Base-by-base conservation (phyloP, 2,797 vertebrate genomes). In the Gallinago stenura region DNA sequence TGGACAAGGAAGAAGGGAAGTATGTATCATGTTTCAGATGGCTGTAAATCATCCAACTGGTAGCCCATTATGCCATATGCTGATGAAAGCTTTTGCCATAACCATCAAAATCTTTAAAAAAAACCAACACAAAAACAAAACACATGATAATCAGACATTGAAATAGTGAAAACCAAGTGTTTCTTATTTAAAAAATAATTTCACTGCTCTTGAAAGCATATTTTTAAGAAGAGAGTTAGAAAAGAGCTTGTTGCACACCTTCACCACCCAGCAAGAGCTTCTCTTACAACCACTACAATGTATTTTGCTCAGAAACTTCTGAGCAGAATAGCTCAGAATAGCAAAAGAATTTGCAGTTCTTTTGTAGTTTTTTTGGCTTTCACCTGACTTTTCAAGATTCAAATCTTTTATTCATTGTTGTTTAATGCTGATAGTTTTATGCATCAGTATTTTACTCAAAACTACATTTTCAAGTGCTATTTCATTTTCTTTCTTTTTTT, bases 21-120 rank as follows among this genome's bases (percentile, higher is more conserved):
- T n/a, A 56, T 9, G 3, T 71, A 66, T 93, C 95, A 93, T 85
- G 94, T 95, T 85, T 94, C 83, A 93, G 84, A 94, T 0, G 24
- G 80, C 79, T 70, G 90, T 12, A 22, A 62, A 83, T 97, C 94
- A 88, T 90, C 95, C 85, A 85, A 79, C 56, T 5, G 92, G 92
- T 57, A 95, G 92, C 60, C 80, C 93, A 41, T 94, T 73, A 82
- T 53, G 78, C 68, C 71, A 83, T 8, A 37, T 1, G 3, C 48
- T 35, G 83, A 61, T 14, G 31, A 87, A 95, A 73, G 30, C 50
- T 26, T 87, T 70, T 89, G 78, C 95, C 96, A 97, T 97, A 79
- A 97, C 72, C 31, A 41, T 53, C 68, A 84, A 97, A 81, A 95
- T 45, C 97, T 98, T 83, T 24, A 16, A 78, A 68, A 85, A 43